These are phyloP conservation scores for Leucozona laternaria DNA, from an alignment of 2,888 invertebrate genomes.

Conservation along the genomic window DNA sequence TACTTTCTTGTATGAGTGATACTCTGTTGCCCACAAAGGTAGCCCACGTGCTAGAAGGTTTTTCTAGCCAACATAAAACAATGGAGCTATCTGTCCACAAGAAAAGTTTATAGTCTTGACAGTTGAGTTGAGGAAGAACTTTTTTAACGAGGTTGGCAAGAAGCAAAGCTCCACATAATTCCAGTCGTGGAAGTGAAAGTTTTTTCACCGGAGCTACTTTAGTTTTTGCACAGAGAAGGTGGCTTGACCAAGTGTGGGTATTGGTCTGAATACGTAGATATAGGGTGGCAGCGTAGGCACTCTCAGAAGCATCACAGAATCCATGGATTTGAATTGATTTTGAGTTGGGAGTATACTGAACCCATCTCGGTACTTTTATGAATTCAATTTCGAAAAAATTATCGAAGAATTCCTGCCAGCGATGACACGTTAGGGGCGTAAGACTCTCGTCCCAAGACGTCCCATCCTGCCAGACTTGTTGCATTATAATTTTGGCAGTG, in stretches of 20 bases:
- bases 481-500: neutral
- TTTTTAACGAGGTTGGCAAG: neutral
- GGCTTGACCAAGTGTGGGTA: neutral
- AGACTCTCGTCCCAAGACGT: neutral
- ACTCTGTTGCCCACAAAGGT: slow-evolving; percentile 31
- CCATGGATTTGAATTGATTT: neutral
- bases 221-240: neutral
- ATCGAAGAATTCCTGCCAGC: neutral
- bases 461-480: neutral
- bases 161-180: slow-evolving; percentile 9
- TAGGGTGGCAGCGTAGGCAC: neutral
- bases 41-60: slow-evolving; percentile 24
- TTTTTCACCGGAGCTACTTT: neutral
- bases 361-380: neutral
- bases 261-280: neutral
- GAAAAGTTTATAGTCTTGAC: neutral
- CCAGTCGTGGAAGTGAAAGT: neutral
- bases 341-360: neutral
- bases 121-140: slow-evolving; percentile 7
- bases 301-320: neutral
- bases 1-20: slow-evolving; percentile 12
- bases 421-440: slow-evolving; percentile 7
- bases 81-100: slow-evolving; percentile 33
- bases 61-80: slow-evolving; percentile 29
- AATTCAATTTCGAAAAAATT: neutral